Evolutionary conservation across 2,797 vertebrate genomes (phyloP).

Genomic region (Anolis apletophallus): DNA sequence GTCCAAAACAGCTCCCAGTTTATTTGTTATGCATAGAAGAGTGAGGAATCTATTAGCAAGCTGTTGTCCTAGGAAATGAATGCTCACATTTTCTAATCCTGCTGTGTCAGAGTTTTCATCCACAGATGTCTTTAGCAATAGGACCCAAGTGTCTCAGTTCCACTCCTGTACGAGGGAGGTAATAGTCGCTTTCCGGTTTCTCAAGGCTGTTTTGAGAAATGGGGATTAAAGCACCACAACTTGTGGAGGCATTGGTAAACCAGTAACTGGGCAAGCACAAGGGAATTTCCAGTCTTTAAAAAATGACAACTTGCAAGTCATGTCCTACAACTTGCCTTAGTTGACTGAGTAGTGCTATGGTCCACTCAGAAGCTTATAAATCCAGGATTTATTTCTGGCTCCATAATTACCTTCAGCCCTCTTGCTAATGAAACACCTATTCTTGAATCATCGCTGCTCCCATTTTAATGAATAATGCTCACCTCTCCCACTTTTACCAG

Average conservation of each 20-base stretch:
- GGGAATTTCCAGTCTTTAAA: conserved; percentile 33
- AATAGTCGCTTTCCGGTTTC: conserved; percentile 49
- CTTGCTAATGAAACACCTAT: background rate
- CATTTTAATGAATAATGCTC: conserved; percentile 1
- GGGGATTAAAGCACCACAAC: conserved; percentile 30
- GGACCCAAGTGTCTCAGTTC: conserved; percentile 63
- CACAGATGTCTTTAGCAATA: conserved; percentile 29
- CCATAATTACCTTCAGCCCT: background rate
- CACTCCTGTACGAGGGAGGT: conserved; percentile 42
- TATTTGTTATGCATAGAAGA: background rate
- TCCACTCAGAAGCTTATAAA: conserved; percentile 7
- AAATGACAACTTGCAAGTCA: background rate
- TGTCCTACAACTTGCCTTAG: conserved; percentile 10
- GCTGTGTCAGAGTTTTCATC: conserved; percentile 4
- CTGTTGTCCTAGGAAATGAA: conserved; percentile 7
- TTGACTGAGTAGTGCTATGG: conserved; percentile 4
- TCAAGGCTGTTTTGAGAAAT: conserved; percentile 28
- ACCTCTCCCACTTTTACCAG: background rate
- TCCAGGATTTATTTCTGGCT: conserved; percentile 18
- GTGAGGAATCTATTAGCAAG: background rate
- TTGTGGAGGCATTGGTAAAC: conserved; percentile 44
- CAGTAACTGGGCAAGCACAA: background rate
- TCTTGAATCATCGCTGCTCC: background rate
- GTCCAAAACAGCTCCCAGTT: background rate
- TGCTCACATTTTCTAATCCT: background rate